Evolutionary conservation across 2,888 invertebrate genomes (phyloP).

Genomic region (Spisula solida): DNA sequence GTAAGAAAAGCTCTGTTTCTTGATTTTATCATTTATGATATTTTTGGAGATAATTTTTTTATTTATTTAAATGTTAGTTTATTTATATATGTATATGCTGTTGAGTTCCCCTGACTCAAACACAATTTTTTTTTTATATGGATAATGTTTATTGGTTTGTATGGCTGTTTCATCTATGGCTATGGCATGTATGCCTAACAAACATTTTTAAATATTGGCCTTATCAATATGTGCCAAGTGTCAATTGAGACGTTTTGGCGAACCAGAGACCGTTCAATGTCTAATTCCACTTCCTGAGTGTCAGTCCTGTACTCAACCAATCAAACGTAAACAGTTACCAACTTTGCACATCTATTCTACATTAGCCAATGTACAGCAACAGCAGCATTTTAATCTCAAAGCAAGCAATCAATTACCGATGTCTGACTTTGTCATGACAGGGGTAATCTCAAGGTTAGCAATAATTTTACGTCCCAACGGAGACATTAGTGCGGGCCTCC

Average conservation of each 20-base stretch:
- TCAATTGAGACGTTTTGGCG: not conserved
- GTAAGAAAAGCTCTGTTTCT: too few species aligned
- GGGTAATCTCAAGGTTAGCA: conserved; percentile 62
- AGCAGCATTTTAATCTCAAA: not conserved
- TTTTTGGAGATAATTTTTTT: too few species aligned
- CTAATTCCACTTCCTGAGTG: not conserved
- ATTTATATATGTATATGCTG: too few species aligned
- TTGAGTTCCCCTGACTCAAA: too few species aligned
- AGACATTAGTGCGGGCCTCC: conserved; percentile 60
- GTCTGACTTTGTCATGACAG: conserved; percentile 37
- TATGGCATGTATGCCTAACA: too few species aligned
- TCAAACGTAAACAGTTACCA: not conserved
- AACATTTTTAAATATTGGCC: too few species aligned
- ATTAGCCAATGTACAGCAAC: not conserved
- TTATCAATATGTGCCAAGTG: not conserved
- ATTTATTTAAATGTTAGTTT: too few species aligned
- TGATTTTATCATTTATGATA: too few species aligned
- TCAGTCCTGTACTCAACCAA: not conserved
- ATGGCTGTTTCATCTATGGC: too few species aligned
- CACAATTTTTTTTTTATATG: too few species aligned
- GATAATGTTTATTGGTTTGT: too few species aligned
- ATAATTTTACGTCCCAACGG: conserved; percentile 54
- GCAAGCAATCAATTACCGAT: conserved; percentile 11
- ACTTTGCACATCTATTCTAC: not conserved
- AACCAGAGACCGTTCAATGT: not conserved